Evolutionary conservation across 2,797 vertebrate species (phyloP), one percentile per base, ranked within the genome.

Genomic region (Eulemur rubriventer): DNA sequence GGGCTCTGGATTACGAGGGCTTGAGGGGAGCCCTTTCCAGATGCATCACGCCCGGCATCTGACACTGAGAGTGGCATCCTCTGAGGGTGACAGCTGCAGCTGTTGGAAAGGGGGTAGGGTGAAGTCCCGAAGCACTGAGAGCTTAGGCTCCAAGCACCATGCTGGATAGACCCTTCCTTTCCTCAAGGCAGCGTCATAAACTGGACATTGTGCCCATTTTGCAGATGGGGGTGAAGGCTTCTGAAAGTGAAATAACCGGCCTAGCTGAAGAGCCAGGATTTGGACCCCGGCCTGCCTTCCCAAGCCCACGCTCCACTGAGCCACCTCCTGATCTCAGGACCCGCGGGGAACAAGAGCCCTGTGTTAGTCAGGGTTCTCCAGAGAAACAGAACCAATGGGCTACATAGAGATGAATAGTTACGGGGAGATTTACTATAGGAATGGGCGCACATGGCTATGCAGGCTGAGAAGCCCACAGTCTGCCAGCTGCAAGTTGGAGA

Each of bases 281-380:
- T 76, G 61, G 52, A 65, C 7, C 7, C 9, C 11, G 17, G 18
- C 22, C 35, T 61, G 17, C 43, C 41, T 92, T 61, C 52, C n/a
- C 65, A 33, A 91, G 50, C 14, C 48, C 24, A 48, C 22, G 33
- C 76, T 69, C 20, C 38, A 1, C 33, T 35, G 12, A 22, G 46
- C 52, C 16, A 33, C 65, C 70, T 88, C 30, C 20, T 63, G 9
- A 14, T 70, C 63, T 48, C 18, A 65, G 61, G 35, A 24, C 65
- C 9, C 0, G 0, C 18, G 28, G 20, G 20, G 72, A 72, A 18
- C 0, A 67, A 80, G 52, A 52, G 1, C 3, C 57, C n/a, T 38
- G 43, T 2, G 17, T 48, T 59, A 33, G 8, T 80, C 35, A 57
- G 24, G 6, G 61, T 63, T 69, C 30, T 69, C 28, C 9, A 43